A percentile compares a stretch with the other conserved stretches of the same genome.
phyloP scores from a whole-genome alignment of 2,797 vertebrate genomes.

The Aphelocoma californica region DNA sequence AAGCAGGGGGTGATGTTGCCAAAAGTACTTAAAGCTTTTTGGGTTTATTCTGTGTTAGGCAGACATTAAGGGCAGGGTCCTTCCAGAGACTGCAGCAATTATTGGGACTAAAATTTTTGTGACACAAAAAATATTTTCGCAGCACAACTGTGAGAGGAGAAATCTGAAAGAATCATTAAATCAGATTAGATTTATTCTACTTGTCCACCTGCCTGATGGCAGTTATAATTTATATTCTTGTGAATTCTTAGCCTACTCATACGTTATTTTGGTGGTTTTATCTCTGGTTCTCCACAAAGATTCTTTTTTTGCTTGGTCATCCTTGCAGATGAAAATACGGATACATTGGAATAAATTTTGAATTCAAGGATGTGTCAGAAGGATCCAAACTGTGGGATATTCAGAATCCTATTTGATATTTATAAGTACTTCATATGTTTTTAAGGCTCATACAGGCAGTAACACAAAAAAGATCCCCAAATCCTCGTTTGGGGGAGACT shows the following conservation, averaged over 20 bases:
- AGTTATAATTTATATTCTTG: background rate
- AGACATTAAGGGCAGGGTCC: background rate
- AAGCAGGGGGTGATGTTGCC: background rate
- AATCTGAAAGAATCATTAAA: background rate
- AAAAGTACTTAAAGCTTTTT: background rate
- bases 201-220: background rate
- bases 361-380: background rate
- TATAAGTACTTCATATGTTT: background rate
- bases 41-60: background rate
- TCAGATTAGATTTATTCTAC: background rate
- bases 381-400: background rate
- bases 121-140: background rate
- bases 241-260: background rate
- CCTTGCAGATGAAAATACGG: background rate
- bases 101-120: background rate
- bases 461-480: background rate
- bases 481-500: background rate
- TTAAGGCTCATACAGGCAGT: background rate
- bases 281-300: background rate
- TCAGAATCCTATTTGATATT: background rate
- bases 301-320: background rate
- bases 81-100: background rate
- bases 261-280: background rate
- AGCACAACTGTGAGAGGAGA: background rate
- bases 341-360: rapidly evolving